Evolutionary conservation across 2,888 invertebrate genomes (phyloP).

Genomic region (Acrocyrtus sp.): DNA sequence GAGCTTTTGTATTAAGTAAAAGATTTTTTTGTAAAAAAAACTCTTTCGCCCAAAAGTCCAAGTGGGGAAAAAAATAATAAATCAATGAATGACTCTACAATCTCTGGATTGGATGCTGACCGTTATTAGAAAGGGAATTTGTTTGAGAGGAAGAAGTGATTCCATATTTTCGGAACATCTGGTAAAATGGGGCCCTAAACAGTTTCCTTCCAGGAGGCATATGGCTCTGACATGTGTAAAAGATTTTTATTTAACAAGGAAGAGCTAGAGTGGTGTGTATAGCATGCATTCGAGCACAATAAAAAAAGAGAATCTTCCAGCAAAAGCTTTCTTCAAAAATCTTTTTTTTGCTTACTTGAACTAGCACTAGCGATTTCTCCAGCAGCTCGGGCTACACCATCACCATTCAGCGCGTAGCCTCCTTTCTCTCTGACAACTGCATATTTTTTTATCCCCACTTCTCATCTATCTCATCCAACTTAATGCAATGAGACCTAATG

Average conservation of each 20-base stretch:
- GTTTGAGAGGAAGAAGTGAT: constrained; percentile 13
- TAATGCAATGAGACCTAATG: constrained; percentile 36
- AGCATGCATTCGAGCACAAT: too few species aligned
- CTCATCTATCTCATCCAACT: neutral
- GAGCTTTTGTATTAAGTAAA: neutral
- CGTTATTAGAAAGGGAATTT: constrained; percentile 8
- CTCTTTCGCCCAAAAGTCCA: neutral
- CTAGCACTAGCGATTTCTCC: neutral
- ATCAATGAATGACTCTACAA: constrained; percentile 17
- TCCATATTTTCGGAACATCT: constrained; percentile 21
- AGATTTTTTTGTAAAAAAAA: neutral
- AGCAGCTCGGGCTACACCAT: neutral
- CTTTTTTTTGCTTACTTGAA: neutral
- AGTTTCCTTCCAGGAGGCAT: neutral
- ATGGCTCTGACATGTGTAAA: constrained; percentile 20
- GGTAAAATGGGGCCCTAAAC: constrained; percentile 12
- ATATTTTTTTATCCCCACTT: neutral
- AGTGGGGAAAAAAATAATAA: constrained; percentile 1
- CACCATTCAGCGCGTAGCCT: constrained; percentile 3
- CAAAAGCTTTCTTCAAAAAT: neutral
- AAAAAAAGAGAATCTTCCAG: too few species aligned
- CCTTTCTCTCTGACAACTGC: neutral
- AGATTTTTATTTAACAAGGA: neutral
- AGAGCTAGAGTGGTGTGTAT: neutral
- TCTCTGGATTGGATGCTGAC: constrained; percentile 7